These are phyloP conservation scores for Eospalax fontanierii DNA, from an alignment of 2,797 vertebrate genomes.

Conservation along the genomic window DNA sequence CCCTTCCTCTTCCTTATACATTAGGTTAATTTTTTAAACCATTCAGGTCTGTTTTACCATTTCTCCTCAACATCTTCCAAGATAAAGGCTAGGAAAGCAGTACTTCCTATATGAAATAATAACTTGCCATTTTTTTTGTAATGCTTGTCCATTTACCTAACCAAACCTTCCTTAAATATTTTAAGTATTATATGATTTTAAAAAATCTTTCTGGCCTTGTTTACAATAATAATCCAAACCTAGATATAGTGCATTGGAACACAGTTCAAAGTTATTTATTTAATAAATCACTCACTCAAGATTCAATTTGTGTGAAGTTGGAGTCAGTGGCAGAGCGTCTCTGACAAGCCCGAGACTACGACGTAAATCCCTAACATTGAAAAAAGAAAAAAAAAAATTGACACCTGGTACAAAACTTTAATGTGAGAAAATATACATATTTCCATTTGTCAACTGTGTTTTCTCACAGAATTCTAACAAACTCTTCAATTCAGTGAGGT, in stretches of 20 bases:
- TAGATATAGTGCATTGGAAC: background rate
- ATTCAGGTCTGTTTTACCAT: background rate
- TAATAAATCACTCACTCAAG: background rate
- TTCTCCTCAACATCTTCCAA: background rate
- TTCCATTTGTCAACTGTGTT: background rate
- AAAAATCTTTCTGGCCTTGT: background rate
- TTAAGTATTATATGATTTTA: slow-evolving; percentile 8
- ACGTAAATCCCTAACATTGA: background rate
- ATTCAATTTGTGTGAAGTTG: background rate
- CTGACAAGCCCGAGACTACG: background rate
- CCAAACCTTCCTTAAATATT: background rate
- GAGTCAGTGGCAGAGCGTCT: background rate
- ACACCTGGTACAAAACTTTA: background rate
- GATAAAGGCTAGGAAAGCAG: background rate
- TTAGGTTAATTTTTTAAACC: background rate
- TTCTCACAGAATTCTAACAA: background rate
- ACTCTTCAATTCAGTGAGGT: background rate
- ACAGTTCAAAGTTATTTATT: background rate
- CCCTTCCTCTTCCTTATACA: background rate
- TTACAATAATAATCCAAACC: background rate
- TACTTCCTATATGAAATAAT: background rate
- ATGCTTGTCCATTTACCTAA: background rate
- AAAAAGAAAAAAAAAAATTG: background rate
- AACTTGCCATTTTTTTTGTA: background rate
- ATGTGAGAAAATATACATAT: background rate